phyloP scores from a whole-genome alignment of 2,113 vertebrate species.

The Neopipo cinnamomea region DNA sequence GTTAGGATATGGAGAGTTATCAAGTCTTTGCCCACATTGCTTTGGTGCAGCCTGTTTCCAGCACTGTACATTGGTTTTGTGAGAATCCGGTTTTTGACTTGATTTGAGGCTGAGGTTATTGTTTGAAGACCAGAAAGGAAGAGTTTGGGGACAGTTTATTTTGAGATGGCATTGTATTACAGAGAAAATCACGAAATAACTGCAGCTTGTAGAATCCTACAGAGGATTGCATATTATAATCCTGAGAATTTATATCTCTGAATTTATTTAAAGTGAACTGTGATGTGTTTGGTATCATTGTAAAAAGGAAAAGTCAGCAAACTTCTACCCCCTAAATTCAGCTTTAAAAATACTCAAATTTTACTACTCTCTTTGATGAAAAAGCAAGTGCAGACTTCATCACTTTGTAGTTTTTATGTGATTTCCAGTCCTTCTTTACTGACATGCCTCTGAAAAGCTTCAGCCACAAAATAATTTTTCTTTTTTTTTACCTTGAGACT shows the following conservation, averaged over 20 bases:
- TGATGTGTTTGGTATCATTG: neutral
- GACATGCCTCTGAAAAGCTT: neutral
- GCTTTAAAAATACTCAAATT: neutral
- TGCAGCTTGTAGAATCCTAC: neutral
- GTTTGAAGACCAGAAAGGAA: neutral
- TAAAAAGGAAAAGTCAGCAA: neutral
- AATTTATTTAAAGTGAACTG: neutral
- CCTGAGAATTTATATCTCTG: neutral
- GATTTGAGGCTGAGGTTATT: neutral
- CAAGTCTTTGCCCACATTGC: neutral
- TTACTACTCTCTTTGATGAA: neutral
- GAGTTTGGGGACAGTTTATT: neutral
- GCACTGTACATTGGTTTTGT: neutral
- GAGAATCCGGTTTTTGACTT: neutral
- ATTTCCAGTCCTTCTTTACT: neutral
- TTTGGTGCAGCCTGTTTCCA: neutral
- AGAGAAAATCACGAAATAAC: neutral
- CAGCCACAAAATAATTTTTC: neutral
- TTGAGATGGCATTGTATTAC: neutral
- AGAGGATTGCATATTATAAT: neutral
- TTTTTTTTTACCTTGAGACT: neutral
- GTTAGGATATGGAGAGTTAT: neutral
- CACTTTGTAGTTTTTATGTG: neutral
- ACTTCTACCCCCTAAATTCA: neutral
- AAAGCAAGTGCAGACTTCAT: neutral